Base-by-base conservation (phyloP, 2,113 vertebrate genomes). In the Perognathus longimembris region DNA sequence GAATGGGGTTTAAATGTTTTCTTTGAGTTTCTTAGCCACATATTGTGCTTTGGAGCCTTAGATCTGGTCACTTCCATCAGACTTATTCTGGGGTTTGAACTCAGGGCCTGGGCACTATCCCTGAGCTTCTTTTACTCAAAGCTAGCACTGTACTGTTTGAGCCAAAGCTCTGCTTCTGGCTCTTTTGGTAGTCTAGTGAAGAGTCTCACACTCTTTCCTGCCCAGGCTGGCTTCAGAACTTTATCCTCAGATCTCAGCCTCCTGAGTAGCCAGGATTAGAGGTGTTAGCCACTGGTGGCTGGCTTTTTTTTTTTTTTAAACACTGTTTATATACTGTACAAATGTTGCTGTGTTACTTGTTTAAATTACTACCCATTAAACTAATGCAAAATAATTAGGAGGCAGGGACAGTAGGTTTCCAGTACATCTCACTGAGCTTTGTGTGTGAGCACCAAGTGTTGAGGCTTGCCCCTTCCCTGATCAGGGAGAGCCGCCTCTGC, bases 391-490 rank as follows among this genome's bases (percentile, higher is more conserved):
- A n/a, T 64, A 64, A 57, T 82, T 3, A 36, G 88, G 40, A 89
- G 71, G 80, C 92, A 69, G 85, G 59, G 80, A 34, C 80, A 59
- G 54, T 70, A 15, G 50, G 92, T 82, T 30, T 84, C 84, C 64
- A 66, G 80, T 73, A 71, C n/a, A 21, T 22, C 34, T 26, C 7
- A 15, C 70, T 59, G 24, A 79, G 71, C 78, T 61, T 67, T 75
- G 73, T 18, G 30, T 92, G 45, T 21, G 78, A 61, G 84, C 30
- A 34, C 3, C 42, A 73, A 77, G 64, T 7, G 12, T 59, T 83
- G 57, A 54, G 57, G 64, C 66, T 67, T 89, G 80, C 61, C 73
- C 40, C 7, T 0, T 45, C 20, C 5, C 40, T 1, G 32, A 59
- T 5, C 34, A 30, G 59, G 67, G 85, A 82, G 34, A 38, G 0